Percentiles rank a stretch among this genome's conserved stretches.
These are phyloP conservation scores for Nasonia oneida DNA, from an alignment of 2,888 invertebrate species.

Conservation along the genomic window DNA sequence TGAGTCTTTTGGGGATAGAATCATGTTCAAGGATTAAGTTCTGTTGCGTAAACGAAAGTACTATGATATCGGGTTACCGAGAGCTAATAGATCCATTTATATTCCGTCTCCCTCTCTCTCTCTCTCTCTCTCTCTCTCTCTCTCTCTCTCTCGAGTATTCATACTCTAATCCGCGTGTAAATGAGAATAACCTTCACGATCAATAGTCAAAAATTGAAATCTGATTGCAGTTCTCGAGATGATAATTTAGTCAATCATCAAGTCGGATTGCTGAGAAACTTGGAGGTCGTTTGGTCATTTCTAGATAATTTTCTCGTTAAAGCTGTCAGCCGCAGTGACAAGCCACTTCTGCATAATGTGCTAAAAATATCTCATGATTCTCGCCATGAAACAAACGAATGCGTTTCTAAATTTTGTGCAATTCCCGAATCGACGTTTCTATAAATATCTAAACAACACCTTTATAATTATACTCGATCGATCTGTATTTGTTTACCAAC, in stretches of 20 bases:
- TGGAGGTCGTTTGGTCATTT: conserved; percentile 30
- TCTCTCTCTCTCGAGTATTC: neutral
- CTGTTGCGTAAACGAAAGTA: neutral
- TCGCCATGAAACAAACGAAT: neutral
- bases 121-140: too few relatives aligned
- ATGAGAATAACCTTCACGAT: neutral
- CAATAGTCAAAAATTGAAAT: conserved; percentile 28
- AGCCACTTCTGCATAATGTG: neutral
- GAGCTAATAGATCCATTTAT: neutral
- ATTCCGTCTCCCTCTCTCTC: neutral
- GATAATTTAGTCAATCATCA: conserved; percentile 43
- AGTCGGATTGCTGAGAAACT: conserved; percentile 18
- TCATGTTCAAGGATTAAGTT: neutral
- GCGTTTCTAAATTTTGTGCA: too few relatives aligned
- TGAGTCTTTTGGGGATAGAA: neutral
- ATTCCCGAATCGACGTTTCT: too few relatives aligned
- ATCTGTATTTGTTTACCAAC: neutral
- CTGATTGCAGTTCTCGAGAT: conserved; percentile 32
- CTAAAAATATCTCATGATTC: neutral
- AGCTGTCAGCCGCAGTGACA: conserved; percentile 21
- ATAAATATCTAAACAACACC: neutral
- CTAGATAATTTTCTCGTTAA: conserved; percentile 46
- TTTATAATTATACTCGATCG: neutral
- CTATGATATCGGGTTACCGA: neutral
- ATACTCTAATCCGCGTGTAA: neutral